phyloP scores from a whole-genome alignment of 1,140 invertebrate genomes.

The Formica exsecta region DNA sequence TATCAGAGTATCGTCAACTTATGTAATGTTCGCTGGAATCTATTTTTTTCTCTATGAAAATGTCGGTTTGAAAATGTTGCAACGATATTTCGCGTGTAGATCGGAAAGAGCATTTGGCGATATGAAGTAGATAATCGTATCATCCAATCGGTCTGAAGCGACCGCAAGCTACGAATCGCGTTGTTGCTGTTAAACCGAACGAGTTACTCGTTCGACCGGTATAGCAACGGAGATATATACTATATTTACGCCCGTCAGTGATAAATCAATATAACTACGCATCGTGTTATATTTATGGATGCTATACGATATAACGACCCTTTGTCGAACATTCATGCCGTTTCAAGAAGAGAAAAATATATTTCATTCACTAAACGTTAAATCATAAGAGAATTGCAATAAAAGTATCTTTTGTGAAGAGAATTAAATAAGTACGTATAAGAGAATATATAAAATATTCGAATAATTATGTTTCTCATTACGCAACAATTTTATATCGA shows the following conservation, averaged over 20 bases:
- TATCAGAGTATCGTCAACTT: not conserved
- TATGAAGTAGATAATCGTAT: conserved; percentile 56
- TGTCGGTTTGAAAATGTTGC: conserved; percentile 35
- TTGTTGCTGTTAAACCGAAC: conserved; percentile 55
- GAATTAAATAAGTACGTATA: not conserved
- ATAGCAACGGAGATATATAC: conserved; percentile 9
- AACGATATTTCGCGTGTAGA: conserved; percentile 26
- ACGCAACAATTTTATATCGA: not conserved
- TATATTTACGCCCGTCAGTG: conserved; percentile 56
- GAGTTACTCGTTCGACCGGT: conserved; percentile 40
- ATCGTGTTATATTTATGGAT: conserved; percentile 44
- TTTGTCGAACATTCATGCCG: conserved; percentile 30
- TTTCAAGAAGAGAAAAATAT: not conserved
- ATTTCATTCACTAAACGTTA: not conserved
- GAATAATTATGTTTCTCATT: not conserved
- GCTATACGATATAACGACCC: conserved; percentile 24
- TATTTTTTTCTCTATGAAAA: conserved; percentile 22
- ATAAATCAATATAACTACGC: conserved; percentile 64
- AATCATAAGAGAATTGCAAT: not conserved
- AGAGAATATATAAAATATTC: conserved; percentile 1
- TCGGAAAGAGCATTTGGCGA: conserved; percentile 41
- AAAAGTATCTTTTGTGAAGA: not conserved
- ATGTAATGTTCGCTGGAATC: conserved; percentile 5
- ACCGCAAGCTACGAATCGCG: conserved; percentile 55
- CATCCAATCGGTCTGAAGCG: conserved; percentile 59